Percentiles rank a stretch among this genome's conserved stretches.
phyloP scores from a whole-genome alignment of 2,888 invertebrate genomes.

The Tetrapedia diversipes region DNA sequence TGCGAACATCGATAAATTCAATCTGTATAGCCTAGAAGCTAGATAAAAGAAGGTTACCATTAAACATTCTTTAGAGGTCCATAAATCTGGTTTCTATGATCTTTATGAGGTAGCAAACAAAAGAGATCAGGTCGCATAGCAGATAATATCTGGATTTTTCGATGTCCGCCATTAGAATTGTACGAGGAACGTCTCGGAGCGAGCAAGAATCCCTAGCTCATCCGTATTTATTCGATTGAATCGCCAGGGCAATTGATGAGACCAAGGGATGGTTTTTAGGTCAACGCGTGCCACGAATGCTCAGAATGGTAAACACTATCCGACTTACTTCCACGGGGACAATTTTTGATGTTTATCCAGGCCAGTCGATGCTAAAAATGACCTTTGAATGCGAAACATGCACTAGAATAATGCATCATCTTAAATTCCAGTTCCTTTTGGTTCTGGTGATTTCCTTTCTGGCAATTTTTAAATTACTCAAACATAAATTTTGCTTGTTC shows the following conservation, averaged over 20 bases:
- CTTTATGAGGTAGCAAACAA: background rate
- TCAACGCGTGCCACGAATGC: slow-evolving; percentile 33
- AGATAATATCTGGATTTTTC: background rate
- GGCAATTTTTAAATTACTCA: background rate
- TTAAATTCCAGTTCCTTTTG: background rate
- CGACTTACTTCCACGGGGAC: background rate
- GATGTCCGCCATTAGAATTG: background rate
- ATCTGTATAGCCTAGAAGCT: background rate
- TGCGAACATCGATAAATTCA: background rate
- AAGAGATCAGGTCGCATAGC: background rate
- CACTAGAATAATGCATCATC: background rate
- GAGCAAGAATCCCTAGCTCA: slow-evolving; percentile 2
- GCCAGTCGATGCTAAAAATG: background rate
- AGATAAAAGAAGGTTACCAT: background rate
- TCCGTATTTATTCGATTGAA: slow-evolving; percentile 33
- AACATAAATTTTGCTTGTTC: no score
- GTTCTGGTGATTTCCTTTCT: background rate
- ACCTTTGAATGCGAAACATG: background rate
- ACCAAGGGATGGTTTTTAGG: slow-evolving; percentile 16
- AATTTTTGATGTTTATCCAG: slow-evolving; percentile 1
- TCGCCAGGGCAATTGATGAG: slow-evolving; percentile 12
- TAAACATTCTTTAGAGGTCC: background rate
- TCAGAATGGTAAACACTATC: background rate
- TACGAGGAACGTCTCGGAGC: background rate
- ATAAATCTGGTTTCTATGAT: background rate